Evolutionary conservation across 1,140 invertebrate genomes (phyloP), one percentile per base, ranked within the genome.

Genomic region (Orius insidiosus): DNA sequence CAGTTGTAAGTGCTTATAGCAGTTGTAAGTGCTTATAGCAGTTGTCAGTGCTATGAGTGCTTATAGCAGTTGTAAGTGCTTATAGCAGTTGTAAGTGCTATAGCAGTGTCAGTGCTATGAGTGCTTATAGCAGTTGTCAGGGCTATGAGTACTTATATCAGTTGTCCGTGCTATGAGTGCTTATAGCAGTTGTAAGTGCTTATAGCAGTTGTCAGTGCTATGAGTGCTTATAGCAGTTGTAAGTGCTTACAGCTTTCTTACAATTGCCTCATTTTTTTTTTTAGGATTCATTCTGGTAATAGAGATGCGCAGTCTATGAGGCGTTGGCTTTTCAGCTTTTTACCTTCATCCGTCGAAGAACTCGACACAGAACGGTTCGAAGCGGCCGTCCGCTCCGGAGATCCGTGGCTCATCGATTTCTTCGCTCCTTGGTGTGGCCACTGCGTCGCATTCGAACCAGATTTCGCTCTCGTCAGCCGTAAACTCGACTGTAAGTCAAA

Each of bases 391-490:
- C 40, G 52, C 0, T 61, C 41, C 9, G 38, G 45, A 59, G 47
- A 54, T 40, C 9, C 52, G 56, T 80, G 76, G 74, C 49, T 82
- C 10, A 60, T 84, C 10, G 76, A 82, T 59, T 84, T 76, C 59
- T 83, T 70, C 61, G 75, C 77, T 4, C 77, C 79, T 0, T 82
- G 78, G 76, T 82, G 79, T 62, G 70, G 71, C 9, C 76, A 74
- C 56, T 83, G 79, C 56, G 69, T 73, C 54, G 60, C 66, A 33
- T 76, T 83, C 60, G 72, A 75, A 51, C 78, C 79, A 15, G 72
- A 78, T 48, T 80, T 78, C 64, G 67, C 72, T 53, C 64, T 67
- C 51, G 66, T 76, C 31, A 71, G 76, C 14, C 64, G 75, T 70
- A 57, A 59, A 53, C 52, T 75, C 24, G 60, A 70, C 40, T 66